Conservation (phyloP, 2,113 vertebrate genomes). For the Gallinago undulata region DNA sequence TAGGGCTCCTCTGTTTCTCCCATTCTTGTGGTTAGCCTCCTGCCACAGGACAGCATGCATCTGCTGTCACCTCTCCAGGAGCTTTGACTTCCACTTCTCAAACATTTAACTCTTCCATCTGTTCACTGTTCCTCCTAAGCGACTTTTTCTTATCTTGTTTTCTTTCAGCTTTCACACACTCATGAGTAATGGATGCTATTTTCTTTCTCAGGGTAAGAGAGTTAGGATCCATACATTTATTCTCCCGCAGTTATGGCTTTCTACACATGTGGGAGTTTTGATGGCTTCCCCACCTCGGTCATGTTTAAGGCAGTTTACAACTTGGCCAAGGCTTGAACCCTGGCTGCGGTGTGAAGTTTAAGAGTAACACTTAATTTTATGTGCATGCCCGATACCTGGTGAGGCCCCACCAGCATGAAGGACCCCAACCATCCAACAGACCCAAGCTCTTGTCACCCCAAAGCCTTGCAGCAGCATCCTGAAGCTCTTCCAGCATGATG, state of each 20-base stretch:
- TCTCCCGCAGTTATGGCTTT: neutral
- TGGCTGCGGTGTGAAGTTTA: neutral
- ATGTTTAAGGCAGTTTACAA: neutral
- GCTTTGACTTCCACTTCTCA: neutral
- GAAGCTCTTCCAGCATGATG: neutral
- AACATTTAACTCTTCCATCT: neutral
- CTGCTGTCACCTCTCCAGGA: neutral
- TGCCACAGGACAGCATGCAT: neutral
- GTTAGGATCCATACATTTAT: neutral
- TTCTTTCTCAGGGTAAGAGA: neutral
- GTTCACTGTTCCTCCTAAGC: neutral
- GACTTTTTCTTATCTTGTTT: neutral
- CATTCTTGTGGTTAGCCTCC: neutral
- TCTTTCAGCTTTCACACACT: neutral
- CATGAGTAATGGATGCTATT: neutral
- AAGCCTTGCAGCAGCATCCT: neutral
- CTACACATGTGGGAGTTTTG: neutral
- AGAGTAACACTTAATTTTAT: neutral
- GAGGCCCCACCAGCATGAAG: neutral
- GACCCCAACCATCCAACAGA: neutral
- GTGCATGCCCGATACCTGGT: neutral
- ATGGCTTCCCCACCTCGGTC: neutral
- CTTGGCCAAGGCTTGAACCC: neutral
- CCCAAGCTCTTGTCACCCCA: neutral
- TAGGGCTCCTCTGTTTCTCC: neutral